Evolutionary conservation across 2,888 invertebrate genomes (phyloP), one percentile per base, ranked within the genome.

Genomic region (Chrysotoxum bicinctum): DNA sequence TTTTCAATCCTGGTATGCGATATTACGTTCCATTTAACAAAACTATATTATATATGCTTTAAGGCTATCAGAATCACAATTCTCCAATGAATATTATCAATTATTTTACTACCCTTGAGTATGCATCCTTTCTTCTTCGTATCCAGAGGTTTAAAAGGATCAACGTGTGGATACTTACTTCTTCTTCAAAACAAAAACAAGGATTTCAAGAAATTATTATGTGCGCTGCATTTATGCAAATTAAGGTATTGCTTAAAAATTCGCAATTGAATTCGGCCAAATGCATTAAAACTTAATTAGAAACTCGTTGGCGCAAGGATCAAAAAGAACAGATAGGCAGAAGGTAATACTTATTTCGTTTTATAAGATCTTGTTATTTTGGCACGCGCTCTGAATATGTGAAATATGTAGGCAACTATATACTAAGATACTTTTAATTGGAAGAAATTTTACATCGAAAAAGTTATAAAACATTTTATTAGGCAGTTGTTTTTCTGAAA

Each of bases 221-320:
- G 48, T 68, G 45, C 48, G 52, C 10, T 69, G 69, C 54, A 56
- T 62, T 58, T 72, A 82, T 66, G 76, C 66, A 76, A 76, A 81
- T 81, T 30, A 50, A 50, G 14, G 2, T 48, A 1, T 23, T 37
- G 35, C 26, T 37, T 21, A 23, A 70, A 72, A 43, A 60, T 68
- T 58, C 26, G 45, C 73, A 72, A 77, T 62, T 77, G 72, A 54
- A 73, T 77, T 77, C 66, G 37, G 37, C 66, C 66, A 73, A 77
- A 73, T 77, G 72, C 68, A 50, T 50, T 26, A 19, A 45, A 54
- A 73, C 52, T 73, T 76, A 73, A 72, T 77, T 82, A 76, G 76
- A 76, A 76, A 81, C 72, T 66, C 50, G 72, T 72, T 82, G 76
- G 40, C 66, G 81, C 66, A 72, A 60, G 81, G 66, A 82, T 82